Conservation (phyloP, 2,888 invertebrate species). For the Tribolium freemani region DNA sequence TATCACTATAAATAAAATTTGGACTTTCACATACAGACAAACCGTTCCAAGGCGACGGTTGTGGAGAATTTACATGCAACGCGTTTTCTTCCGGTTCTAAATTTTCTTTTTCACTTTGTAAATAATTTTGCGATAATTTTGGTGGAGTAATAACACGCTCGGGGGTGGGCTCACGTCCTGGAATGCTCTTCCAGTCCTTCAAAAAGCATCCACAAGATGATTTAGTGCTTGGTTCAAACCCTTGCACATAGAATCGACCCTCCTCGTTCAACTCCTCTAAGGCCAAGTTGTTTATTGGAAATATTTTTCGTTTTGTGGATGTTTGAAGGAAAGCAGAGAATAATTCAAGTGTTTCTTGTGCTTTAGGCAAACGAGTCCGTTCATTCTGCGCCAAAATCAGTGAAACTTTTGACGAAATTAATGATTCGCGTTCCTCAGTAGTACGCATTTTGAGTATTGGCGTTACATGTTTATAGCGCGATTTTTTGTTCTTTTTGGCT, state of each 20-base stretch:
- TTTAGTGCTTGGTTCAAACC: slow-evolving; percentile 66
- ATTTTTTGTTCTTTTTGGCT: slow-evolving; percentile 51
- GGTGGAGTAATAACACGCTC: neutral
- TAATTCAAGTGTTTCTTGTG: slow-evolving; percentile 24
- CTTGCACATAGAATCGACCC: slow-evolving; percentile 46
- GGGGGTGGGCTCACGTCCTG: slow-evolving; percentile 71
- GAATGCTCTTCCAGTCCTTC: slow-evolving; percentile 75
- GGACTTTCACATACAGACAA: no score
- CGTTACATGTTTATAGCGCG: slow-evolving; percentile 61
- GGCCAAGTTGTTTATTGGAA: slow-evolving; percentile 43
- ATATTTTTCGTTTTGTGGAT: slow-evolving; percentile 43
- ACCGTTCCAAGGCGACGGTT: neutral
- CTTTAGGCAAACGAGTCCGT: neutral
- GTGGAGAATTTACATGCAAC: neutral
- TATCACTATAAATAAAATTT: no score
- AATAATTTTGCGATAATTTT: neutral
- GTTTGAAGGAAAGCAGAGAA: slow-evolving; percentile 2
- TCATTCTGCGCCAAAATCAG: slow-evolving; percentile 52
- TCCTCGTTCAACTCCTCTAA: slow-evolving; percentile 40
- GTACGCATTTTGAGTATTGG: slow-evolving; percentile 62
- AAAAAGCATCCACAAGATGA: slow-evolving; percentile 70
- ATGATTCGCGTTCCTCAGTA: slow-evolving; percentile 59
- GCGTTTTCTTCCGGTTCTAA: neutral
- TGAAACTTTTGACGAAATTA: slow-evolving; percentile 62
- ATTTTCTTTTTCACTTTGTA: neutral